Percentiles rank a stretch among this genome's conserved stretches.
Conservation (phyloP, 2,113 vertebrate genomes). For the Cyprinus carpio region DNA sequence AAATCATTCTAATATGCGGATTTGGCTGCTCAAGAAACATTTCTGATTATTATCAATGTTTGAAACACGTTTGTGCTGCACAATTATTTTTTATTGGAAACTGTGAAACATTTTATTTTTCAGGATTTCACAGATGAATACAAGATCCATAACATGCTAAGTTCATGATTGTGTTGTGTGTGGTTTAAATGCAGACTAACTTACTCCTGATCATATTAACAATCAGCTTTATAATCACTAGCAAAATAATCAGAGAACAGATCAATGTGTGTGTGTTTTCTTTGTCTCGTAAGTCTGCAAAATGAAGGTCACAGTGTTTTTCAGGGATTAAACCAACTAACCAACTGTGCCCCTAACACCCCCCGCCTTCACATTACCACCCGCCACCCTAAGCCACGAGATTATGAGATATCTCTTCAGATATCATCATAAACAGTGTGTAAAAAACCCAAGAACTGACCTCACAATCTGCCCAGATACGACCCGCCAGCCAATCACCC, state of each 20-base stretch:
- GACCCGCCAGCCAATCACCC: conserved; percentile 49
- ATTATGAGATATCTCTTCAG: background rate
- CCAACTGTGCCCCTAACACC: background rate
- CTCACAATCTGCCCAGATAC: conserved; percentile 52
- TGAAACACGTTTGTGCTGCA: too few relatives aligned
- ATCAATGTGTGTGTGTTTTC: background rate
- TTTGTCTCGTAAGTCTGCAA: background rate
- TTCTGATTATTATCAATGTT: too few relatives aligned
- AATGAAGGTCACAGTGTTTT: background rate
- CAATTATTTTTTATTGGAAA: too few relatives aligned
- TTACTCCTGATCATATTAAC: conserved; percentile 8
- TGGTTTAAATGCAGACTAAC: conserved; percentile 5
- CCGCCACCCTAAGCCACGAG: too few relatives aligned
- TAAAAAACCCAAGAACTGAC: conserved; percentile 11
- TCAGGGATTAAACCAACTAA: background rate
- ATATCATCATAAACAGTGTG: background rate
- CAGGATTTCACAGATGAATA: too few relatives aligned
- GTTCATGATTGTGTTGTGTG: background rate
- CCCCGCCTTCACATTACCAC: background rate
- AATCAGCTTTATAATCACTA: background rate
- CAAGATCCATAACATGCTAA: too few relatives aligned
- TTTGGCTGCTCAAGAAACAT: too few relatives aligned
- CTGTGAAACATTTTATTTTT: too few relatives aligned
- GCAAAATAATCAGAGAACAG: background rate
- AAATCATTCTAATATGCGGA: too few relatives aligned